Evolutionary conservation across 2,797 vertebrate species (phyloP).

Genomic region (Telmatherina bonti): DNA sequence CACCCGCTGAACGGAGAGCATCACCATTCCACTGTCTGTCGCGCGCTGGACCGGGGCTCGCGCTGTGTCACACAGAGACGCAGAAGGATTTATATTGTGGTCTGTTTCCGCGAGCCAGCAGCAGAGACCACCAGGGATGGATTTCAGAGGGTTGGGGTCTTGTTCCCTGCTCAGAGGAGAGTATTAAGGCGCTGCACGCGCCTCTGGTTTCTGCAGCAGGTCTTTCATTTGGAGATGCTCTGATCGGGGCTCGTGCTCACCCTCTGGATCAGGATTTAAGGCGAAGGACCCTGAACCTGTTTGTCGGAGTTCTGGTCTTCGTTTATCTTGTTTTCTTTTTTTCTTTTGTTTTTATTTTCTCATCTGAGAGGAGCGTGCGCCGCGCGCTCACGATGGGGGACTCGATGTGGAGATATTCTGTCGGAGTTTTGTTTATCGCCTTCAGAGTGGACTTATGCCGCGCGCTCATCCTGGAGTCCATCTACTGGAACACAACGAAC

Average conservation of each 20-base stretch:
- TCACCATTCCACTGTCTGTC: conserved; percentile 54
- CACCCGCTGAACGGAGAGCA: conserved; percentile 65
- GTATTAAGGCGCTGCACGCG: conserved; percentile 65
- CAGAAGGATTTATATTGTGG: conserved; percentile 73
- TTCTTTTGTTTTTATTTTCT: conserved; percentile 9
- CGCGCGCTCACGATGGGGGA: conserved; percentile 84
- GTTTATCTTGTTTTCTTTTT: not conserved
- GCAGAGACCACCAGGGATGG: conserved; percentile 74
- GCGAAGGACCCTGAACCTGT: conserved; percentile 17
- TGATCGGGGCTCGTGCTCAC: conserved; percentile 51
- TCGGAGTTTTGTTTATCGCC: conserved; percentile 92
- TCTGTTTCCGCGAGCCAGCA: conserved; percentile 37
- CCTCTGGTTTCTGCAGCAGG: conserved; percentile 60
- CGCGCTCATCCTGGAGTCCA: conserved; percentile 95
- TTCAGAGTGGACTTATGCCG: conserved; percentile 93
- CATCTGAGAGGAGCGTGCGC: conserved; percentile 68
- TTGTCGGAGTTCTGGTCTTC: conserved; percentile 37
- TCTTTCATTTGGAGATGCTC: conserved; percentile 74
- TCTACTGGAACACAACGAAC: conserved; percentile 99
- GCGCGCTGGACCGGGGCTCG: conserved; percentile 60
- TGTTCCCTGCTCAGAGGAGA: conserved; percentile 62
- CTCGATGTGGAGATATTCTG: conserved; percentile 95
- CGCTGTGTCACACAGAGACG: conserved; percentile 61
- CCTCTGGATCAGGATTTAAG: conserved; percentile 74
- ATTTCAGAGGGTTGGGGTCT: conserved; percentile 51